Evolutionary conservation across 2,888 invertebrate genomes (phyloP).

Genomic region (Sarcophaga variegata): DNA sequence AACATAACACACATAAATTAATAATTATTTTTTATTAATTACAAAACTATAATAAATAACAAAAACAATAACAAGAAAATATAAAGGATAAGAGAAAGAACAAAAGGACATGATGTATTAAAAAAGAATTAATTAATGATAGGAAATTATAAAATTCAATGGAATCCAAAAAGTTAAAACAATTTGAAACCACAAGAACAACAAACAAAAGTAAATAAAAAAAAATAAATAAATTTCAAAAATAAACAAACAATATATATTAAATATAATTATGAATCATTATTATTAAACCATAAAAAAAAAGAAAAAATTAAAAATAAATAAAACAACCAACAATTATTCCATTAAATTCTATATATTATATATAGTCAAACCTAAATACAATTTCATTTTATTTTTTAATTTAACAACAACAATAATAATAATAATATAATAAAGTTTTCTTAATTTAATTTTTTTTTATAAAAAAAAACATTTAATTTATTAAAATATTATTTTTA

Average conservation of each 20-base stretch:
- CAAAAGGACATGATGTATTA: not conserved
- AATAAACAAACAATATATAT: slow-evolving; percentile 56
- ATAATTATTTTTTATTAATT: slow-evolving; percentile 63
- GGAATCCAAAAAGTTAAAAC: slow-evolving; percentile 56
- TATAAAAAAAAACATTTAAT: not conserved
- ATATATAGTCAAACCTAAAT: slow-evolving; percentile 25
- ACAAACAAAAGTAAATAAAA: not conserved
- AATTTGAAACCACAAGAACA: slow-evolving; percentile 20
- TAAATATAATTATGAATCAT: slow-evolving; percentile 61
- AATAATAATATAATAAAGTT: not conserved
- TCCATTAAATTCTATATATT: slow-evolving; percentile 28
- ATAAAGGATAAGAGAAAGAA: not conserved
- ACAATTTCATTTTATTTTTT: not conserved
- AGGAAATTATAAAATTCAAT: slow-evolving; percentile 43
- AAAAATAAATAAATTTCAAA: not conserved
- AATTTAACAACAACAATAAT: not conserved
- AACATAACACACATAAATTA: slow-evolving; percentile 36
- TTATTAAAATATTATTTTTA: slow-evolving; percentile 5
- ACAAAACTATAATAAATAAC: slow-evolving; percentile 49
- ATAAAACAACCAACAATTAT: slow-evolving; percentile 44
- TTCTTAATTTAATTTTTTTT: not conserved
- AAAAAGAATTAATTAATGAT: not conserved
- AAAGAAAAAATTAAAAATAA: slow-evolving; percentile 47
- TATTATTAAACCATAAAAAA: slow-evolving; percentile 55
- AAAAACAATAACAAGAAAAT: slow-evolving; percentile 58